Evolutionary conservation across 2,888 invertebrate genomes (phyloP).

Genomic region (Tuberolachnus salignus): DNA sequence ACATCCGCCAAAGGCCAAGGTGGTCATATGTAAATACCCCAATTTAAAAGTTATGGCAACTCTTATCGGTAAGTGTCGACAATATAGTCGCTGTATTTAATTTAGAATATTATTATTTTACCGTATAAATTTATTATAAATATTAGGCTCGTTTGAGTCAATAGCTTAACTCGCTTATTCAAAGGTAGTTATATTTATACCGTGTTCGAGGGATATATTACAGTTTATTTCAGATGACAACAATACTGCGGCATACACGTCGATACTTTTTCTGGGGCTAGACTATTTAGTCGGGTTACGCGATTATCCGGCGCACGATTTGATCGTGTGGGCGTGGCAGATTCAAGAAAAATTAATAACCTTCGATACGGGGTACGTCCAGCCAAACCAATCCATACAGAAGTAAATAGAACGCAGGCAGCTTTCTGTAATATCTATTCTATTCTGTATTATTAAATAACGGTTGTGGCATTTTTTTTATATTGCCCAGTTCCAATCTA

Average conservation of each 20-base stretch:
- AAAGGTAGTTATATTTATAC: no score
- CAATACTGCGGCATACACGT: background rate
- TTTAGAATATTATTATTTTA: no score
- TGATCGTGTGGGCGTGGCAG: constrained; percentile 47
- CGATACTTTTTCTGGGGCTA: constrained; percentile 5
- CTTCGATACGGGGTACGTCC: constrained; percentile 30
- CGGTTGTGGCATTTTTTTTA: background rate
- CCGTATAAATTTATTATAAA: background rate
- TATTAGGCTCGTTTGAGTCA: no score
- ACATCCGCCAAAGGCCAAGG: background rate
- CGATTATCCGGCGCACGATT: constrained; percentile 31
- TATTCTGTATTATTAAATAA: background rate
- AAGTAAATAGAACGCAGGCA: no score
- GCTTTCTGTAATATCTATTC: no score
- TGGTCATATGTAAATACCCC: constrained; percentile 30
- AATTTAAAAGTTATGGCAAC: constrained; percentile 15
- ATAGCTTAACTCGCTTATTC: no score
- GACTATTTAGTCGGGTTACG: constrained; percentile 45
- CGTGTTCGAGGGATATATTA: no score
- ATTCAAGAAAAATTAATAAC: constrained; percentile 21
- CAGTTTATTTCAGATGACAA: constrained; percentile 15
- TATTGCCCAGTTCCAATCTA: no score
- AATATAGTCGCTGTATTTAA: background rate
- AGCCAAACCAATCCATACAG: constrained; percentile 13
- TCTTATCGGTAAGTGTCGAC: constrained; percentile 4